These are phyloP conservation scores for Parazoanthus atlanticus DNA, from an alignment of 92 coral and sea anemone genomes.

Conservation along the genomic window DNA sequence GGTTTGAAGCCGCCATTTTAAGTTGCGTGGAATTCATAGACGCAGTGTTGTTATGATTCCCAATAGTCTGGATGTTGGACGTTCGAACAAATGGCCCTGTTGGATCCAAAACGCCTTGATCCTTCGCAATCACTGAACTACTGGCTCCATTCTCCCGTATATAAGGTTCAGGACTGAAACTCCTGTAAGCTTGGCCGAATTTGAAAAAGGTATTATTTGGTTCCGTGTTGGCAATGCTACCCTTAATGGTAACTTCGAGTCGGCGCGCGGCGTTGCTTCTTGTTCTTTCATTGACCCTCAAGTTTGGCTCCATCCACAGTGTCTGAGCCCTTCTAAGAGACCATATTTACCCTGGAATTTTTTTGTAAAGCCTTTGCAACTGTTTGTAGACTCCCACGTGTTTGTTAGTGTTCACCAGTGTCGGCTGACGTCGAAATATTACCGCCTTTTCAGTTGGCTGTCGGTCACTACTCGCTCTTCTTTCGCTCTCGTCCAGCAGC, in stretches of 20 bases:
- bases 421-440: slow-evolving; percentile 73
- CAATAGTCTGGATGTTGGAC: slow-evolving; percentile 35
- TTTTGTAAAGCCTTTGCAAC: slow-evolving; percentile 67
- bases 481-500: slow-evolving; percentile 70
- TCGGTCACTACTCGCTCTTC: slow-evolving; percentile 80
- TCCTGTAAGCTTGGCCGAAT: slow-evolving; percentile 63
- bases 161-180: slow-evolving; percentile 59
- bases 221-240: slow-evolving; percentile 73
- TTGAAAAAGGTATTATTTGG: slow-evolving; percentile 65
- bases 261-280: slow-evolving; percentile 39
- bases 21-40: slow-evolving; percentile 46
- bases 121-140: slow-evolving; percentile 53
- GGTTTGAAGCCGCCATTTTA: slow-evolving; percentile 47
- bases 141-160: slow-evolving; percentile 76
- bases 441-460: slow-evolving; percentile 81
- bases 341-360: slow-evolving; percentile 69
- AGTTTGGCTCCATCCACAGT: slow-evolving; percentile 82
- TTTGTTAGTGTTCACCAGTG: slow-evolving; percentile 58
- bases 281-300: slow-evolving; percentile 68
- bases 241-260: slow-evolving; percentile 76
- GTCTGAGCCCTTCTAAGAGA: slow-evolving; percentile 72
- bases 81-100: slow-evolving; percentile 5
- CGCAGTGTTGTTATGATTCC: slow-evolving; percentile 42
- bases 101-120: slow-evolving; percentile 68
- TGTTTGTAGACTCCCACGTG: slow-evolving; percentile 83